Base-by-base conservation (phyloP, 1,140 invertebrate genomes). In the Aphis craccivora region DNA sequence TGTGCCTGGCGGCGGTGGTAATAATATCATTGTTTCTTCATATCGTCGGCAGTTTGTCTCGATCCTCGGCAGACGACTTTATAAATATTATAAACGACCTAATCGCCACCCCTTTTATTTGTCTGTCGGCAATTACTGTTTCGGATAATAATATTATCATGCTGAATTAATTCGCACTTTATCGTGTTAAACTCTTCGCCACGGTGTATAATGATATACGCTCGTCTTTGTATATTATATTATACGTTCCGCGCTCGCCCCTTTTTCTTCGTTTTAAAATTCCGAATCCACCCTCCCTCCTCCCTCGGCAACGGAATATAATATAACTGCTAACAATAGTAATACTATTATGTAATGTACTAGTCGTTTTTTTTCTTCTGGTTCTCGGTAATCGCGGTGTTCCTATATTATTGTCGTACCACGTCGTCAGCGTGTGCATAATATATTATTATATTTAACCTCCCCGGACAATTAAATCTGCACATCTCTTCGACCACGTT, bases 141-240 rank as follows among this genome's bases (percentile, higher is more conserved):
- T 40, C 45, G 81, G 81, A 93, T 93, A 43, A 60, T 35, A 37
- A 25, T 76, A 91, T n/a, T 51, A 51, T 30, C 23, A 14, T n/a
- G 45, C 91, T 25, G 91, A 93, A 84, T 93, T 93, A 93, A 93
- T 93, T 93, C 91, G 81, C 91, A 84, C 48, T 93, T 51, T 37
- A 91, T 91, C 90, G 90, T 81, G 60, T 76, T 48, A 40, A 55
- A 60, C 48, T 90, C 53, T 40, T n/a, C 37, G 40, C 43, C 89
- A 6, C 18, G 51, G 23, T 30, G 20, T 40, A 40, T 25, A 43
- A 43, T 37, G 40, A 43, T 84, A 84, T 37, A 37, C 81, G 37
- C 22, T 23, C 81, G 35, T 22, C 1, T 23, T 7, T 37, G 2
- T 23, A 40, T 14, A 23, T 11, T 30, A 84, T 40, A 40, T 43